Conservation (phyloP, 2,113 vertebrate species). For the Embiotoca jacksoni region DNA sequence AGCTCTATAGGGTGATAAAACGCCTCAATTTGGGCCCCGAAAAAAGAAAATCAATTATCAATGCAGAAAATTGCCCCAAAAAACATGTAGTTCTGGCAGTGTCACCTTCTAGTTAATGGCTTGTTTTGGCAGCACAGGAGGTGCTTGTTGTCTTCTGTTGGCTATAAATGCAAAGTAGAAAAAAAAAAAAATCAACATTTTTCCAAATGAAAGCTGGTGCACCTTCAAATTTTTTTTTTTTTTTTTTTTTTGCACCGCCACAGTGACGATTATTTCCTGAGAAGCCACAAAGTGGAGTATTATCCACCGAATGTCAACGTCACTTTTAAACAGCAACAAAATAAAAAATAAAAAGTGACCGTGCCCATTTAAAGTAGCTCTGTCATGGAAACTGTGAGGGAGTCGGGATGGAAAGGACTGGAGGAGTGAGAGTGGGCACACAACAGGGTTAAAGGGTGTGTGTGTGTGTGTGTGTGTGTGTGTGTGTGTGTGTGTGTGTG, state of each 20-base stretch:
- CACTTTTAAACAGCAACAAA: constrained; percentile 31
- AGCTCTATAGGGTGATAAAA: too few relatives aligned
- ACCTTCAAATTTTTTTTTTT: constrained; percentile 14
- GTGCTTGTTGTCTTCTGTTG: too few relatives aligned
- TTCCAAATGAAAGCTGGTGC: constrained; percentile 39
- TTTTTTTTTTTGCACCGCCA: constrained; percentile 7
- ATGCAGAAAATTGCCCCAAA: too few relatives aligned
- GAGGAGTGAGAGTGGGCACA: constrained; percentile 56
- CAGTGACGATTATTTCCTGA: constrained; percentile 47
- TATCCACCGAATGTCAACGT: constrained; percentile 43
- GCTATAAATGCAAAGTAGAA: too few relatives aligned
- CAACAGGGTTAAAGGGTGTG: constrained; percentile 63
- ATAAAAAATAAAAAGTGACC: constrained; percentile 44
- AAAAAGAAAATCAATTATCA: too few relatives aligned
- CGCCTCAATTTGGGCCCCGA: too few relatives aligned
- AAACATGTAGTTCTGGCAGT: too few relatives aligned
- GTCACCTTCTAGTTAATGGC: too few relatives aligned
- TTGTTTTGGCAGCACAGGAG: too few relatives aligned
- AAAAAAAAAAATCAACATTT: neutral
- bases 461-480: constrained; percentile 48
- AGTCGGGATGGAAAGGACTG: constrained; percentile 55
- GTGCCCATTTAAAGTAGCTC: constrained; percentile 59
- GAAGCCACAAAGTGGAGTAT: constrained; percentile 35
- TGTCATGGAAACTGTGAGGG: constrained; percentile 81
- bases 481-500: constrained; percentile 42